phyloP scores from a whole-genome alignment of 2,888 invertebrate species.

The Drosophila lacicola region DNA sequence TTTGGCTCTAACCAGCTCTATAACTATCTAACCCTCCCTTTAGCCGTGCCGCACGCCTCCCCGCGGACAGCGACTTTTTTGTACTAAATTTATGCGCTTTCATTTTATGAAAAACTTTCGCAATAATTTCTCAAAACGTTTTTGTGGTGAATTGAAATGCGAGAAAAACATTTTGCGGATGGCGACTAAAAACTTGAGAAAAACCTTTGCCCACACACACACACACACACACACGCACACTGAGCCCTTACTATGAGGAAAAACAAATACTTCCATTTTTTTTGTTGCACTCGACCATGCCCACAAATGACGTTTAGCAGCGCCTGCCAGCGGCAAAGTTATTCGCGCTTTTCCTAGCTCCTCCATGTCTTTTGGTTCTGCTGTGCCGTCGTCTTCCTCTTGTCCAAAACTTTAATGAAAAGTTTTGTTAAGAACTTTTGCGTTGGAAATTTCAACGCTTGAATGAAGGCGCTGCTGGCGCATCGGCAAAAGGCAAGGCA shows the following conservation, averaged over 20 bases:
- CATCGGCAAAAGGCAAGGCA: background rate
- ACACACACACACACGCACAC: slow-evolving; percentile 11
- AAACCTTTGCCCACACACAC: slow-evolving; percentile 56
- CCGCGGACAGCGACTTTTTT: slow-evolving; percentile 42
- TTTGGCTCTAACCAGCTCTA: slow-evolving; percentile 62
- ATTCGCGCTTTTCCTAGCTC: slow-evolving; percentile 53
- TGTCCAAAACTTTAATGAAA: slow-evolving; percentile 79
- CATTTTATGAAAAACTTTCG: slow-evolving; percentile 83
- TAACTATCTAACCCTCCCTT: slow-evolving; percentile 39
- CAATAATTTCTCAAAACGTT: slow-evolving; percentile 84
- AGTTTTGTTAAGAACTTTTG: slow-evolving; percentile 80
- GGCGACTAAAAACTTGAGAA: slow-evolving; percentile 83
- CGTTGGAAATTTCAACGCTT: slow-evolving; percentile 77
- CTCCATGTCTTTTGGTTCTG: slow-evolving; percentile 33
- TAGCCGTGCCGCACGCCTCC: background rate
- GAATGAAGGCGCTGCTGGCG: slow-evolving; percentile 54
- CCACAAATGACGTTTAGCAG: slow-evolving; percentile 77
- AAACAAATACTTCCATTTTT: slow-evolving; percentile 66
- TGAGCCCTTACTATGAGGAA: slow-evolving; percentile 14
- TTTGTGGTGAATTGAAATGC: slow-evolving; percentile 84
- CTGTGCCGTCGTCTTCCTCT: slow-evolving; percentile 37
- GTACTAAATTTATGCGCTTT: slow-evolving; percentile 82
- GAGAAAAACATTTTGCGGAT: slow-evolving; percentile 84
- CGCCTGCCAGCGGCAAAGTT: slow-evolving; percentile 72
- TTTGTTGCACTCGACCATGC: slow-evolving; percentile 61